These are phyloP conservation scores for Rhabdophis nuchalis DNA, from an alignment of 2,797 vertebrate species.

Conservation along the genomic window DNA sequence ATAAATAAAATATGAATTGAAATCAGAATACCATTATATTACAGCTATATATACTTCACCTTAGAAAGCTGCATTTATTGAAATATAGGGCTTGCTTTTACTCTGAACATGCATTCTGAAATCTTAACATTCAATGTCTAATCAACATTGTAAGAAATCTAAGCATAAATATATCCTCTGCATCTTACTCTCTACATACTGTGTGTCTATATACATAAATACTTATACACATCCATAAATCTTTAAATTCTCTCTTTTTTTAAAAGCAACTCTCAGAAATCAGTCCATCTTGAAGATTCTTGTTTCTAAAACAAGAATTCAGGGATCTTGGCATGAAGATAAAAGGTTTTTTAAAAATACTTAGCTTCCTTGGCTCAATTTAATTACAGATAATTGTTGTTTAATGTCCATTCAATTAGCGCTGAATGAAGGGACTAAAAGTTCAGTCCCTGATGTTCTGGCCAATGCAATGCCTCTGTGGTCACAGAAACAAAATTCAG, in stretches of 20 bases:
- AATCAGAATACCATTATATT: not conserved
- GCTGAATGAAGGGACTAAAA: not conserved
- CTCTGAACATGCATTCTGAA: not conserved
- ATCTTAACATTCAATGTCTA: not conserved
- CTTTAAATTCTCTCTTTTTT: not conserved
- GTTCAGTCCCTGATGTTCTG: not conserved
- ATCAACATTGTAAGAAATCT: not conserved
- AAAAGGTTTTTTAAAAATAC: not conserved
- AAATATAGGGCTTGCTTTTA: not conserved
- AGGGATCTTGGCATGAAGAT: not conserved
- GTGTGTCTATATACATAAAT: too few species aligned
- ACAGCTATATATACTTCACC: not conserved
- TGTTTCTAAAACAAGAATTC: not conserved
- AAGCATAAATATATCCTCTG: not conserved
- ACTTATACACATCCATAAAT: too few species aligned
- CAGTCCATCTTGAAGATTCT: not conserved
- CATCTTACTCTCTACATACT: too few species aligned
- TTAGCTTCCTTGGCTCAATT: not conserved
- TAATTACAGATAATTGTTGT: not conserved
- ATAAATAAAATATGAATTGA: not conserved
- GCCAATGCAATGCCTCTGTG: not conserved
- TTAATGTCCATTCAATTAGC: not conserved
- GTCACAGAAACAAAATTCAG: not conserved
- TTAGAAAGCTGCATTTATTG: not conserved
- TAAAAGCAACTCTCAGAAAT: not conserved